Evolutionary conservation across 2,797 vertebrate genomes (phyloP), one percentile per base, ranked within the genome.

Genomic region (Scarus forsteni): DNA sequence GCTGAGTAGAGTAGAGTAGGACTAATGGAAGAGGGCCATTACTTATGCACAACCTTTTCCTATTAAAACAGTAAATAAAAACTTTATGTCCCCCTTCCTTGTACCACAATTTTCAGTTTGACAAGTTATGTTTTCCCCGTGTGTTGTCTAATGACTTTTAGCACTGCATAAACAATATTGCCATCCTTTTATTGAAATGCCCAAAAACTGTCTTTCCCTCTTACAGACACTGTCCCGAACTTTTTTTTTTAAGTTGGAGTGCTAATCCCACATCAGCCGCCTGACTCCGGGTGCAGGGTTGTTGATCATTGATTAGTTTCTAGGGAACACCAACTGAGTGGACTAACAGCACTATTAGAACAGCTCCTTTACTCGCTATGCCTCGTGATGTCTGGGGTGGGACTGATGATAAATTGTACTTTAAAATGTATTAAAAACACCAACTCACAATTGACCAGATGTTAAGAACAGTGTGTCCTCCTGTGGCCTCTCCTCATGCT

Each of bases 391-490:
- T 59, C 67, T 60, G 79, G 66, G 76, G 75, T 84, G 79, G 63
- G 59, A 72, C 67, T 74, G 73, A 75, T 82, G 89, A 88, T 73
- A 86, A 88, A 91, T 87, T 85, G 73, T 85, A 85, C 69, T 62
- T 73, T 69, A 36, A 86, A 71, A 81, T 53, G 60, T 49, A 5
- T 66, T 53, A 70, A 62, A 49, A 55, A 78, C 56, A 40, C 1
- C 13, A 50, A 19, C 16, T 15, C 43, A 45, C 51, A 50, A 60
- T 83, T 27, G 70, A 82, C 67, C 81, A 79, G 76, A 75, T 86
- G 75, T 69, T 66, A 52, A 83, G 81, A 78, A 82, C 65, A 70
- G 7, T 1, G 1, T 81, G 76, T 88, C 74, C 69, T 75, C 43
- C 15, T 40, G 63, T 57, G 51, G 48, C 60, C 52, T 56, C n/a